Conservation (phyloP, 2,888 invertebrate species). For the Taenaris catops region DNA sequence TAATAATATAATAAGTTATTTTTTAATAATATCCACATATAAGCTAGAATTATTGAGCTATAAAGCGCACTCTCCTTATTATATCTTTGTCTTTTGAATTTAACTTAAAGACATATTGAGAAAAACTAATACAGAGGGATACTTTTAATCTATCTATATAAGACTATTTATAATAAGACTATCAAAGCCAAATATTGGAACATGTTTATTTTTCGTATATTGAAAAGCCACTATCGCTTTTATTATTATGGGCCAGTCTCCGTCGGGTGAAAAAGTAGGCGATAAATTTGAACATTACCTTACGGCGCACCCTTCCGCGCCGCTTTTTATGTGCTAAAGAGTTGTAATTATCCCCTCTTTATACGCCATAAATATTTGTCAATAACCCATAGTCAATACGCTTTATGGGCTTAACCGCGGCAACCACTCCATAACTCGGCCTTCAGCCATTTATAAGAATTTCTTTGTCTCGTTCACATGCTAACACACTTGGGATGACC, state of each 20-base stretch:
- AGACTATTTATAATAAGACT: too few relatives aligned
- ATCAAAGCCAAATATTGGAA: neutral
- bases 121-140: too few relatives aligned
- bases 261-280: conserved; percentile 56
- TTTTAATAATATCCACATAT: too few relatives aligned
- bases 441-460: too few relatives aligned
- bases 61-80: too few relatives aligned
- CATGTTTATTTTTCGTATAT: neutral
- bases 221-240: conserved; percentile 9
- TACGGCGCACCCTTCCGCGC: conserved; percentile 62
- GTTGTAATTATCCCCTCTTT: conserved; percentile 78
- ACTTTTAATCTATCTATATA: too few relatives aligned
- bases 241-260: conserved; percentile 31
- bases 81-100: too few relatives aligned
- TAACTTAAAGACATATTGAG: too few relatives aligned
- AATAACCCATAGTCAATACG: conserved; percentile 72
- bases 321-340: conserved; percentile 75
- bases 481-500: too few relatives aligned
- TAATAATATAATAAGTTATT: too few relatives aligned
- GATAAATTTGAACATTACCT: conserved; percentile 57
- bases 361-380: conserved; percentile 78
- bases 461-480: too few relatives aligned
- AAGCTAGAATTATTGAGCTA: too few relatives aligned
- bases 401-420: conserved; percentile 70
- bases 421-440: conserved; percentile 69